Evolutionary conservation across 2,113 vertebrate species (phyloP), one percentile per base, ranked within the genome.

Genomic region (Anolis sagrei): DNA sequence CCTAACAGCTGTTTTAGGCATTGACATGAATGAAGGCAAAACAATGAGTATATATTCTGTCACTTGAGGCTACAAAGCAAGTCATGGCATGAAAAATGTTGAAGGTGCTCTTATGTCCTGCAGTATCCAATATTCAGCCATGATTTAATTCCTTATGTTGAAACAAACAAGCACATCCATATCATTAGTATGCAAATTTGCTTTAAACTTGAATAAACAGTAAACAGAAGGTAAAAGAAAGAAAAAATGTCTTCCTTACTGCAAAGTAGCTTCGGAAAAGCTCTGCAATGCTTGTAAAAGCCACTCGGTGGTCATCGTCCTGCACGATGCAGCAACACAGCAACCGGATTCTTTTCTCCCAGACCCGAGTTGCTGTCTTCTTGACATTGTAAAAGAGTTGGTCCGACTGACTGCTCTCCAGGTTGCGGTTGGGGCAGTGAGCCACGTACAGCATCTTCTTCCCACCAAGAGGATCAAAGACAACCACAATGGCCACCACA

Each of bases 401-500:
- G 72, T 92, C 94, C 0, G 97, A 96, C 58, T 97, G 97, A 7
- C 91, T 97, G 96, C 97, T 97, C 87, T 98, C 96, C 96, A 97
- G 84, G 93, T 98, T 94, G 83, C 95, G 95, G 0, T 69, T 89
- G 74, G 94, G 54, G 0, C 78, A 87, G 0, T 81, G 36, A 0
- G 82, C 10, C 0, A 94, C 21, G 1, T 92, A 91, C 18, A 90
- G 89, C 0, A 93, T 92, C 62, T 92, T 95, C 21, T 95, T 96
- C 13, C 96, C 96, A 2, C 99, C 99, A 3, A 99, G 94, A 0
- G 99, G 99, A 90, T 99, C 98, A 48, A 99, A 99, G 87, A 98
- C 98, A 0, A 99, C 91, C 13, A 99, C 0, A 11, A 99, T 95
- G 0, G 97, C 98, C 9, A 98, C 13, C 27, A 88, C 10, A 0